A percentile compares a stretch with the other conserved stretches of the same genome.
These are phyloP conservation scores for Ginglymostoma cirratum DNA, from an alignment of 2,113 vertebrate genomes.

Conservation along the genomic window DNA sequence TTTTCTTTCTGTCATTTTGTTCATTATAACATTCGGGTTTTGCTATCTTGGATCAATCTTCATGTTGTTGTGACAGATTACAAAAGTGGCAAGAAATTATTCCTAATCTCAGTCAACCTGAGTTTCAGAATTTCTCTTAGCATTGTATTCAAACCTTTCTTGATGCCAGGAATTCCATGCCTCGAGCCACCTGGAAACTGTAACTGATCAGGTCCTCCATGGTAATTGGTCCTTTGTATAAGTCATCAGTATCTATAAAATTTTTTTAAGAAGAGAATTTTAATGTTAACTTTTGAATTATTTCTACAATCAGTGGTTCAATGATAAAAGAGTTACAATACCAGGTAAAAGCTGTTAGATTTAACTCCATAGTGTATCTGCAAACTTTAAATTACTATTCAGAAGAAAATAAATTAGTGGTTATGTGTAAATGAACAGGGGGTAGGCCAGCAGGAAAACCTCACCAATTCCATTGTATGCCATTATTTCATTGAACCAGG, in stretches of 20 bases:
- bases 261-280: background rate
- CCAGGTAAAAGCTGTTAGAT: conserved; percentile 39
- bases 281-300: background rate
- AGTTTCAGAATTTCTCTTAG: background rate
- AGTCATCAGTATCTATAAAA: conserved; percentile 30
- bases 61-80: background rate
- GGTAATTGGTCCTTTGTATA: conserved; percentile 55
- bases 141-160: conserved; percentile 67
- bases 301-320: background rate
- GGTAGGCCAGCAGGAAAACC: background rate
- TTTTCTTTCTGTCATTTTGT: too few species aligned
- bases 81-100: background rate
- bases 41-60: background rate
- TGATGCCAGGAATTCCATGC: conserved; percentile 92
- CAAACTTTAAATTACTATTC: background rate
- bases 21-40: background rate
- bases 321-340: background rate
- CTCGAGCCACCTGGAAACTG: conserved; percentile 90
- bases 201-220: conserved; percentile 90
- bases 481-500: background rate
- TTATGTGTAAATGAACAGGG: background rate
- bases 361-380: background rate
- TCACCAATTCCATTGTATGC: background rate
- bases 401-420: background rate
- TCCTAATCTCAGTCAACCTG: background rate